Base-by-base conservation (phyloP, 2,113 vertebrate genomes). In the Etia nguti region DNA sequence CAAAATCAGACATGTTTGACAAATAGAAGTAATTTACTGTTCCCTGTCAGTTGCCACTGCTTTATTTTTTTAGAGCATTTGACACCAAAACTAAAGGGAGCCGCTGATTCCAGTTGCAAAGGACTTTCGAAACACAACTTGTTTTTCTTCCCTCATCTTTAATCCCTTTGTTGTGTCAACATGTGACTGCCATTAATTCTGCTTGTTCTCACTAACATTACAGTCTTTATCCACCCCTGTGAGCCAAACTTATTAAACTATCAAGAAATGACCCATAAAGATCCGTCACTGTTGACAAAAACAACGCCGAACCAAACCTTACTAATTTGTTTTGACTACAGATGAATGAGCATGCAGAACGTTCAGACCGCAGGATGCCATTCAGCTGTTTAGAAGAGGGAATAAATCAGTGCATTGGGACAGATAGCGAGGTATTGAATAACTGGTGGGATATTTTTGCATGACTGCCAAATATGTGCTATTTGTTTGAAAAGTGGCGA, bases 401-500 rank as follows among this genome's bases (percentile, higher is more conserved):
- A 90, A 88, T 81, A 85, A 87, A 92, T 88, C 59, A 84, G 73
- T 8, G 18, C 70, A 22, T 29, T 81, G 85, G 54, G 83, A 85
- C 82, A 87, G 75, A 92, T 34, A 82, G 82, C 6, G 6, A 83
- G 55, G 83, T 84, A 81, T 86, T 90, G 38, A 79, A 81, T 92
- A 93, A 90, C 84, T 77, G 57, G 46, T 75, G 50, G 83, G 91
- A 82, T 89, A 86, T 88, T 92, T 68, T 89, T 84, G 82, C 84
- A 83, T 43, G 82, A 79, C 87, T 89, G 80, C 88, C 65, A 90
- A 92, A 90, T 81, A 20, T 52, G 81, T 62, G 50, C 13, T 43
- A 75, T 86, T 91, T 90, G 82, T 91, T 88, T 91, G 87, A 89
- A 91, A 88, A 79, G 79, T 41, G 11, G 85, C 38, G 12, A 91